phyloP scores from a whole-genome alignment of 2,888 invertebrate genomes.

The Atrina japonica region DNA sequence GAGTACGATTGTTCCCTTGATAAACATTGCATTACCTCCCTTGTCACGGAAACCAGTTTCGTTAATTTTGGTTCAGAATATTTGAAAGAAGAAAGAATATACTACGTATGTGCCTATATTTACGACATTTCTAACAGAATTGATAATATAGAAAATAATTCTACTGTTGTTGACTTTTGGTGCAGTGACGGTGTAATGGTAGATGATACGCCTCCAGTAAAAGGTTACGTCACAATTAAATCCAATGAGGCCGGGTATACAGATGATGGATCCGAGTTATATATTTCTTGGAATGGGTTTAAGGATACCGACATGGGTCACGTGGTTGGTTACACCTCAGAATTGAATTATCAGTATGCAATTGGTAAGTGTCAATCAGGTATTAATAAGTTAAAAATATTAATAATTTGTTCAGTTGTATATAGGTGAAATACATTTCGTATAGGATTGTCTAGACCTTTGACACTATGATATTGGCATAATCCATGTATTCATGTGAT shows the following conservation, averaged over 20 bases:
- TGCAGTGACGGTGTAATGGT: constrained; percentile 31
- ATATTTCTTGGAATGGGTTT: constrained; percentile 26
- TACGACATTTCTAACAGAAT: neutral
- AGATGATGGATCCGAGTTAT: neutral
- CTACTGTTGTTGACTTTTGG: too few species aligned
- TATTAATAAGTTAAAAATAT: too few species aligned
- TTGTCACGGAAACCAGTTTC: neutral
- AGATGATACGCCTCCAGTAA: constrained; percentile 16
- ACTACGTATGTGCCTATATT: constrained; percentile 32
- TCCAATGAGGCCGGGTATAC: constrained; percentile 8
- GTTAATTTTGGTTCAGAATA: constrained; percentile 17
- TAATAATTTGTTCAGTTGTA: too few species aligned
- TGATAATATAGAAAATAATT: neutral
- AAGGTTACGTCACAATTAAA: constrained; percentile 3
- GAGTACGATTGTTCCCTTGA: too few species aligned
- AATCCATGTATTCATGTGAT: too few species aligned
- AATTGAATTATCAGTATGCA: constrained; percentile 18
- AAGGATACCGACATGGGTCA: constrained; percentile 1
- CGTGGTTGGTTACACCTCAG: constrained; percentile 15
- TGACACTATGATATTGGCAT: too few species aligned
- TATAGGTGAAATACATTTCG: too few species aligned
- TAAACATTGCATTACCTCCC: too few species aligned
- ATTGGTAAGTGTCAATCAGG: constrained; percentile 26
- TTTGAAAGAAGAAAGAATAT: constrained; percentile 13
- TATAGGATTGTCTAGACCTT: too few species aligned